Base-by-base conservation (phyloP, 2,888 invertebrate genomes). In the Trichogramma evanescens region DNA sequence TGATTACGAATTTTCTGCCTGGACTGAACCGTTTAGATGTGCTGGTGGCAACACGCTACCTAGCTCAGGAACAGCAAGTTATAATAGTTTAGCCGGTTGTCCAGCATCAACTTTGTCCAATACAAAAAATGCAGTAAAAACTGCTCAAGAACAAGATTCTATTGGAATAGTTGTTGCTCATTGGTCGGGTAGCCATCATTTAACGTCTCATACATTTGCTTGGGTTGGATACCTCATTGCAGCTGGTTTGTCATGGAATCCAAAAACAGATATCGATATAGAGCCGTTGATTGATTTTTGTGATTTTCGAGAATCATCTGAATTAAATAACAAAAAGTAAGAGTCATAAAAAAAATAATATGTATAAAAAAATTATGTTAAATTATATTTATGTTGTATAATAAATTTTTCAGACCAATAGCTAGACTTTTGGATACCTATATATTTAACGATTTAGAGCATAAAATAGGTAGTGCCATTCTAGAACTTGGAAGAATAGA, bases 41-140 rank as follows among this genome's bases (percentile, higher is more conserved):
- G 78, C 76, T 42, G 81, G 81, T 10, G 78, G 78, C 46, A 78
- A 81, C 65, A 80, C 82, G 55, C 75, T 80, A 59, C 79, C 82
- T 13, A 83, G 83, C 67, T 82, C 83, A 38, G 84, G 84, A 26
- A 84, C 84, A 40, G 82, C 84, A 46, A 82, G 83, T 61, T 84
- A 84, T 79, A 83, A 83, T 69, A 83, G 83, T 68, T 71, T 84
- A 54, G 81, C 83, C 6, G 84, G 84, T 6, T 83, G 83, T 74
- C 84, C 84, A 2, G 84, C 84, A 61, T 84, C 83, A 10, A 81
- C 84, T 6, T 76, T 82, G 8, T 80, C 80, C 13, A 84, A 84
- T 69, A 81, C 84, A 50, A 81, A 79, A 67, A 80, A 81, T 67
- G 83, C 83, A 5, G 77, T 82, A 49, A 79, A 81, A 66, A 79